Conservation (phyloP, 1,140 invertebrate species). For the Trichonephila inaurata region DNA sequence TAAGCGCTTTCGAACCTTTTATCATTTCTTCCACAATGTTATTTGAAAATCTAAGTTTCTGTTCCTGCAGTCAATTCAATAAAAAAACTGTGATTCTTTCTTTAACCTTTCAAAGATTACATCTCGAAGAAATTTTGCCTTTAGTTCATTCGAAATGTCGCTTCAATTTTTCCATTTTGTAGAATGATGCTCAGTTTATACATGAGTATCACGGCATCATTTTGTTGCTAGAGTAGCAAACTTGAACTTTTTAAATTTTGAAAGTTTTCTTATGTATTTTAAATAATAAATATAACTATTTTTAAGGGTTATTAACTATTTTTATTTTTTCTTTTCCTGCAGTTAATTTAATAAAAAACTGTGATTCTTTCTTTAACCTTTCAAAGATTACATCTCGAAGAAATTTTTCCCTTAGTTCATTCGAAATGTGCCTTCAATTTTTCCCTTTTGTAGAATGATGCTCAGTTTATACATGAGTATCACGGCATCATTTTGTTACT, state of each 20-base stretch:
- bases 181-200: background rate
- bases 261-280: too few relatives aligned
- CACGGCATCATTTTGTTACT: too few relatives aligned
- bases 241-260: too few relatives aligned
- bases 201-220: too few relatives aligned
- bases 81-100: background rate
- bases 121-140: background rate
- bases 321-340: too few relatives aligned
- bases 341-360: background rate
- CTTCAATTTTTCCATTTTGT: background rate
- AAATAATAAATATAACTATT: too few relatives aligned
- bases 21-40: slow-evolving; percentile 14
- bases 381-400: background rate
- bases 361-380: background rate
- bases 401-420: background rate
- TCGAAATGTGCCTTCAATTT: background rate
- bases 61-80: background rate
- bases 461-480: background rate
- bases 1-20: background rate
- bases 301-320: too few relatives aligned
- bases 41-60: background rate
- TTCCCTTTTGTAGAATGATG: background rate
- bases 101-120: background rate
- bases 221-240: too few relatives aligned
- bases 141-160: background rate